Base-by-base conservation (phyloP, 2,113 vertebrate genomes). In the Corydoras sp. region DNA sequence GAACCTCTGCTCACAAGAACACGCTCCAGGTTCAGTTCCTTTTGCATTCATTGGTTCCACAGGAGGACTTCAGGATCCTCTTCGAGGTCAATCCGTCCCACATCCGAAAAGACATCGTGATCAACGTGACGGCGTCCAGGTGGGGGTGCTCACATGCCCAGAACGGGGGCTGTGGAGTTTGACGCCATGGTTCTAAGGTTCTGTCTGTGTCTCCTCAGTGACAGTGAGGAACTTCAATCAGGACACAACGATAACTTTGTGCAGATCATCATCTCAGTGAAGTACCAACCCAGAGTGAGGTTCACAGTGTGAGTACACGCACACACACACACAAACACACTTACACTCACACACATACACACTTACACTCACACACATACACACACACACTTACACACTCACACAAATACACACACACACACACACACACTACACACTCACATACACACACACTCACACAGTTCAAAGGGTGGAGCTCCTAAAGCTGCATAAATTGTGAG, bases 71-170 rank as follows among this genome's bases (percentile, higher is more conserved):
- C 76, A 91, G 81, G 73, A 91, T 98, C 81, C 84, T 84, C 9
- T 98, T 98, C 80, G 92, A 99, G 56, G 90, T 93, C 75, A 96
- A 97, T 10, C 86, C 86, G 8, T 85, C 87, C 0, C 86, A 90
- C 67, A 83, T 98, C 61, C 78, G 87, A 80, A 86, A 91, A 74
- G 87, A 89, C 30, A 91, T 92, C 73, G 81, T 87, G 50, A 85
- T 98, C 82, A 87, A 92, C 1, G 83, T 95, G 62, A 92, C 84
- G 11, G 87, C 90, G 49, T 91, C 90, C 81, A 99, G 93, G 96
- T 99, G 78, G 83, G 82, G 65, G 10, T 59, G 31, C 30, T 7
- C 12, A 29, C 14, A 15, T 13, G 66, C 18, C 32, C 11, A 24
- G 10, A 53, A 9, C 18, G 4, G 15, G 8, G 53, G 24, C 56